Evolutionary conservation across 2,113 vertebrate genomes (phyloP), one percentile per base, ranked within the genome.

Genomic region (Genyomyrus donnyi): DNA sequence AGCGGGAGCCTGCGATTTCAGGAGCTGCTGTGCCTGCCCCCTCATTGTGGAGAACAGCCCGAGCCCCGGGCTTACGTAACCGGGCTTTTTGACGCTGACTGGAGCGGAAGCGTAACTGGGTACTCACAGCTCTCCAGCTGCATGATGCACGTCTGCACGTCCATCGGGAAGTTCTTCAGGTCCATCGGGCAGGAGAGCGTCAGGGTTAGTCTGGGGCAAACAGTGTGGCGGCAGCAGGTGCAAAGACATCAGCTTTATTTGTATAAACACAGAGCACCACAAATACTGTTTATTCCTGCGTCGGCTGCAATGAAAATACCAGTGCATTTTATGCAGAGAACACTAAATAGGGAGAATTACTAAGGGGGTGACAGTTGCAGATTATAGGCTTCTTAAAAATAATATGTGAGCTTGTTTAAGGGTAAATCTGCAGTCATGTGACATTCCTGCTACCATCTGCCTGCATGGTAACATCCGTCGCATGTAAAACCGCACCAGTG

Each of bases 161-260:
- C 98, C 98, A 99, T 99, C 7, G 98, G 98, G 92, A 99, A 99
- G 95, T 99, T 99, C 93, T 99, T 99, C 77, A 99, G 97, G 93
- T 99, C 98, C 98, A 99, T 99, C 2, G 98, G 98, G 93, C 98
- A 99, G 42, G 98, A 99, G 50, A 99, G 95, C 42, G 97, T 99
- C 94, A 99, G 95, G 17, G 98, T 99, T 91, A 99, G 94, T 91
- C 98, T 99, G 95, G 93, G 94, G 96, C 95, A 50, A 93, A 95
- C 58, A 94, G 19, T 84, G 42, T 21, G 39, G 5, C 21, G 17
- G 17, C 39, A 35, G 27, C n/a, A 62, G 39, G 87, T 62, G 42
- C 19, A 88, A 88, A 31, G 45, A 88, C 39, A 21, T 62, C 53
- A 62, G 1, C 39, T 27, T 88, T 31, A 31, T 66, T 24, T 24